Base-by-base conservation (phyloP, 2,797 vertebrate genomes). In the Micropoecilia bifurca region DNA sequence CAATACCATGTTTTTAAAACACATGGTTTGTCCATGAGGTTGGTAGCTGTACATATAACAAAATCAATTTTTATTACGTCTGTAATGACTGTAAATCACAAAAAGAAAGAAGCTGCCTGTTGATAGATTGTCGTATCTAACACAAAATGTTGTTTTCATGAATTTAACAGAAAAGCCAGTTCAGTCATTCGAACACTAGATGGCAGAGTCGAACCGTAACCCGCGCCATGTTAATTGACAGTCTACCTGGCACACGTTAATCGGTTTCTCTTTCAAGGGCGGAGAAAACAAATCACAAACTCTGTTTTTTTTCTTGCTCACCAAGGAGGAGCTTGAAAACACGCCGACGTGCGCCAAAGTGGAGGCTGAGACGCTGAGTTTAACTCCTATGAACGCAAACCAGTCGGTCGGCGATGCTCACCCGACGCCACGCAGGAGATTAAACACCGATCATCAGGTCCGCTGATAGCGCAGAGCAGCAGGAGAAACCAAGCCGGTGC, bases 241-340 rank as follows among this genome's bases (percentile, higher is more conserved):
- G 68, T 79, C 84, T 93, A 95, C 94, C 95, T 95, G 94, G 83
- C 82, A 85, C 88, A 89, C 88, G 84, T 91, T 91, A 77, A 89
- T 91, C 71, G 63, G 83, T 71, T 74, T 89, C 79, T 82, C 73
- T 73, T 85, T 91, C 83, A 83, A 83, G 94, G 95, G 96, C 92
- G 95, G 95, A 94, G 93, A 78, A 83, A 91, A 90, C 73, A 82
- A 91, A 90, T 78, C 85, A 84, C 61, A 74, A 79, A 68, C 66
- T 82, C 85, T 73, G 57, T 83, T 85, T 86, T 5, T n/a, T 57
- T 28, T 55, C n/a, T 10, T 75, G 66, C 77, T 75, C 77, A 76
- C 82, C 77, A 81, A 94, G 95, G 96, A 94, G 96, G 95, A 95
- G 95, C 91, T 82, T 91, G 76, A 74, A 91, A 83, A 84, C 83